A percentile compares a stretch with the other conserved stretches of the same genome.
phyloP scores from a whole-genome alignment of 2,113 vertebrate species.

The Callospermophilus lateralis region DNA sequence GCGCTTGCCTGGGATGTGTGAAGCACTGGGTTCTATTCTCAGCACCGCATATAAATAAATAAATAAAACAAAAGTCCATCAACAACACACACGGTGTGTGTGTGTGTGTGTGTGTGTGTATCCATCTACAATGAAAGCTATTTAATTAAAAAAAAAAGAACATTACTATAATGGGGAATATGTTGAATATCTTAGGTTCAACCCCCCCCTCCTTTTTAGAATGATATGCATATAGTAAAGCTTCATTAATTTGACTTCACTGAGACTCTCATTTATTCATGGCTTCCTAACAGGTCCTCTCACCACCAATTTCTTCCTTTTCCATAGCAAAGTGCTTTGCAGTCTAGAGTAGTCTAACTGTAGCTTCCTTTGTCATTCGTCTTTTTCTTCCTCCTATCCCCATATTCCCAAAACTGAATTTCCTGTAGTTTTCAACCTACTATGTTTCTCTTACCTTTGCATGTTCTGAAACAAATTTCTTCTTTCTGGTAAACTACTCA shows the following conservation, averaged over 20 bases:
- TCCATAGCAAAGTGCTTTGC: not conserved
- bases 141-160: not conserved
- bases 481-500: conserved; percentile 1
- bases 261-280: not conserved
- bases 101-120: too few species aligned
- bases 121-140: too few species aligned
- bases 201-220: not conserved
- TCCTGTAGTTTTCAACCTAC: not conserved
- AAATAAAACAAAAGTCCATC: too few species aligned
- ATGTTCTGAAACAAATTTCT: not conserved
- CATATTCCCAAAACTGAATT: not conserved
- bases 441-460: conserved; percentile 16
- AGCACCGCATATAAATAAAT: too few species aligned
- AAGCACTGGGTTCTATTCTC: too few species aligned
- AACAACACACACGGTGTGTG: too few species aligned
- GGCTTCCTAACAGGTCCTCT: not conserved
- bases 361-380: conserved; percentile 9
- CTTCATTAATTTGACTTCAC: conserved; percentile 32
- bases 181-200: conserved; percentile 43
- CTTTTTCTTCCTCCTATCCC: not conserved
- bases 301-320: not conserved
- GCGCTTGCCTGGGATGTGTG: too few species aligned
- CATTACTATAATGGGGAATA: not conserved
- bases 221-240: not conserved
- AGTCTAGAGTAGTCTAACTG: not conserved